Conservation (phyloP, 1,140 invertebrate species). For the Dysdera silvatica region DNA sequence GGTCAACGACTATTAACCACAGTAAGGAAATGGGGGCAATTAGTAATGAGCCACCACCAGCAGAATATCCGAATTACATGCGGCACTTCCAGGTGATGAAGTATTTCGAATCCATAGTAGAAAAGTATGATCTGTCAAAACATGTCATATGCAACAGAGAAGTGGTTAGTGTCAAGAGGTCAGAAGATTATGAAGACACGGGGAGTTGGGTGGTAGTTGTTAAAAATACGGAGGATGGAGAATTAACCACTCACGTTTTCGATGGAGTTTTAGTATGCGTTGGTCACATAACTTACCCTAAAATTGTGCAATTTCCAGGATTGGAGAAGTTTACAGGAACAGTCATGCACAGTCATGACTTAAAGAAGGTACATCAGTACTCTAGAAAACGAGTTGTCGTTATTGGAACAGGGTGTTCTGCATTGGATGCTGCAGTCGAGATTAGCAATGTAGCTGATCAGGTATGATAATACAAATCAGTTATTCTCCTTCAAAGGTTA, state of each 20-base stretch:
- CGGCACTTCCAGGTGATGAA: conserved; percentile 37
- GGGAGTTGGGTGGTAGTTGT: conserved; percentile 43
- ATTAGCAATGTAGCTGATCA: conserved; percentile 44
- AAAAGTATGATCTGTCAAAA: conserved; percentile 31
- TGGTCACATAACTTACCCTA: conserved; percentile 39
- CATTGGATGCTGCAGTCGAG: conserved; percentile 50
- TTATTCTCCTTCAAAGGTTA: too few relatives aligned
- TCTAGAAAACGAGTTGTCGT: conserved; percentile 45
- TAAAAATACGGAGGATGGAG: conserved; percentile 15
- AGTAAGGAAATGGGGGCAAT: conserved; percentile 47
- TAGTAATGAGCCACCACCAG: conserved; percentile 42
- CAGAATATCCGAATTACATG: conserved; percentile 40
- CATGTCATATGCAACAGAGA: neutral
- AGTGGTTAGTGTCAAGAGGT: conserved; percentile 28
- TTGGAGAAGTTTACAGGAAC: conserved; percentile 35
- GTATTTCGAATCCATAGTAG: conserved; percentile 40
- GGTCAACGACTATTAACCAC: conserved; percentile 41
- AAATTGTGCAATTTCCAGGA: conserved; percentile 35
- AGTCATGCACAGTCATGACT: conserved; percentile 46
- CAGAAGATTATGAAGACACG: conserved; percentile 38
- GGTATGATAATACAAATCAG: conserved; percentile 36
- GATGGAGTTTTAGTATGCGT: conserved; percentile 29
- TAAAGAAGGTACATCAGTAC: conserved; percentile 37
- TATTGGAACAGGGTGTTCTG: conserved; percentile 52
- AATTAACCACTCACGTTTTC: conserved; percentile 25